A percentile compares a stretch with the other conserved stretches of the same genome.
phyloP scores from a whole-genome alignment of 2,888 invertebrate species.

The Morpho deidamia region DNA sequence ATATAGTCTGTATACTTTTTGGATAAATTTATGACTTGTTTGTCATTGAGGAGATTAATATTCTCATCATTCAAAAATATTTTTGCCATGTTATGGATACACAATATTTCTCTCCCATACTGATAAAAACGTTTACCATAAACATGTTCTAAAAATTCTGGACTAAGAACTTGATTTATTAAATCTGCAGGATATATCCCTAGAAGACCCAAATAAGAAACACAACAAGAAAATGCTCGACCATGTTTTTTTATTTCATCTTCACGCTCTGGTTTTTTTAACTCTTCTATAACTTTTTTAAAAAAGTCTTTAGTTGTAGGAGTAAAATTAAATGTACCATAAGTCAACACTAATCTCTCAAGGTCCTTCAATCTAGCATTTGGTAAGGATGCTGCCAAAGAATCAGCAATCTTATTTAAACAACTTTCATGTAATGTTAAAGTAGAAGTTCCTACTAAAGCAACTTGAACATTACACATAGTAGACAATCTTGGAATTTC shows the following conservation, averaged over 20 bases:
- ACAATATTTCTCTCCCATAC: constrained; percentile 80
- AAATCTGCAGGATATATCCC: constrained; percentile 79
- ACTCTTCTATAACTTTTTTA: constrained; percentile 57
- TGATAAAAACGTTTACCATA: constrained; percentile 68
- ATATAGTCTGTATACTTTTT: constrained; percentile 80
- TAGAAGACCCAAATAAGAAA: constrained; percentile 79
- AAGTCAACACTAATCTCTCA: constrained; percentile 82
- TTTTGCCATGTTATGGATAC: constrained; percentile 79
- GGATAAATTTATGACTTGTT: constrained; percentile 66
- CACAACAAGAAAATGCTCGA: constrained; percentile 77
- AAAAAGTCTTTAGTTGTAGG: constrained; percentile 64
- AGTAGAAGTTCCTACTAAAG: constrained; percentile 78
- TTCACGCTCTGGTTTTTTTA: constrained; percentile 72
- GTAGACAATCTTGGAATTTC: constrained; percentile 80
- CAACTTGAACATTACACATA: constrained; percentile 81
- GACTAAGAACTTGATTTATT: constrained; percentile 74
- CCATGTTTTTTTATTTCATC: constrained; percentile 79
- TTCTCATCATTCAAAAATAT: constrained; percentile 78
- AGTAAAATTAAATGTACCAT: constrained; percentile 79
- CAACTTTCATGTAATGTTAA: constrained; percentile 54
- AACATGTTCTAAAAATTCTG: constrained; percentile 74
- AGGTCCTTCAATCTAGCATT: constrained; percentile 84
- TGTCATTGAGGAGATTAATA: constrained; percentile 74
- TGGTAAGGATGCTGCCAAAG: constrained; percentile 65
- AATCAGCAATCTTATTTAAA: constrained; percentile 65